Percentiles rank a stretch among this genome's conserved stretches.
phyloP scores from a whole-genome alignment of 2,797 vertebrate species.

The Poliocrania exsul region DNA sequence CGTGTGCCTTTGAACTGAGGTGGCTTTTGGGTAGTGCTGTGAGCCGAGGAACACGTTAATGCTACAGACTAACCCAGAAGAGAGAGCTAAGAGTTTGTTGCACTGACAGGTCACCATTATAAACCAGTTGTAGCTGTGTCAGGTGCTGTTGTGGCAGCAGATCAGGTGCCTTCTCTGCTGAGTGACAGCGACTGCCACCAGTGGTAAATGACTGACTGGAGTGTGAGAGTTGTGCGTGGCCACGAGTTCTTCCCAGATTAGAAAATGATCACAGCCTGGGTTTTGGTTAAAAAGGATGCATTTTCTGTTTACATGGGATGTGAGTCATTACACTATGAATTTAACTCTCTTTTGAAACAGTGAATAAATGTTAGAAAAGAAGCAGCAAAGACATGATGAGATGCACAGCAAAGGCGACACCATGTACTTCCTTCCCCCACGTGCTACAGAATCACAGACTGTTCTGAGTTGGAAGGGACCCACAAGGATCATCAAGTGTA shows the following conservation, averaged over 20 bases:
- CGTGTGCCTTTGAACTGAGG: background rate
- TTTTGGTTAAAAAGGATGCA: background rate
- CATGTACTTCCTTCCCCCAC: accelerated
- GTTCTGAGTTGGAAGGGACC: too few species aligned
- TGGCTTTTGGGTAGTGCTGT: background rate
- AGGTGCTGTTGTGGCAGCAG: background rate
- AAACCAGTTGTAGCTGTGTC: background rate
- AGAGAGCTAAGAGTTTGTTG: background rate
- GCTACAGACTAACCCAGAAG: background rate
- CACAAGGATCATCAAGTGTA: too few species aligned
- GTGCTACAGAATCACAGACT: background rate
- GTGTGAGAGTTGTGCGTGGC: accelerated
- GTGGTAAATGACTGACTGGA: background rate
- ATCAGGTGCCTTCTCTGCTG: background rate
- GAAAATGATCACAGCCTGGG: background rate
- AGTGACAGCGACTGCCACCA: background rate
- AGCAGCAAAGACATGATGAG: background rate
- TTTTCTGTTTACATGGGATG: background rate
- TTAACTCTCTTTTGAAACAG: background rate
- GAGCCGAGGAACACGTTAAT: background rate
- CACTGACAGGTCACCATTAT: background rate
- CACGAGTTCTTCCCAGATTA: background rate
- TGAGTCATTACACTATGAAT: background rate
- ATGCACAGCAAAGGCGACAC: background rate
- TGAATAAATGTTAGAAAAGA: background rate